These are phyloP conservation scores for Drosophila funebris DNA, from an alignment of 1,140 invertebrate genomes.

Conservation along the genomic window DNA sequence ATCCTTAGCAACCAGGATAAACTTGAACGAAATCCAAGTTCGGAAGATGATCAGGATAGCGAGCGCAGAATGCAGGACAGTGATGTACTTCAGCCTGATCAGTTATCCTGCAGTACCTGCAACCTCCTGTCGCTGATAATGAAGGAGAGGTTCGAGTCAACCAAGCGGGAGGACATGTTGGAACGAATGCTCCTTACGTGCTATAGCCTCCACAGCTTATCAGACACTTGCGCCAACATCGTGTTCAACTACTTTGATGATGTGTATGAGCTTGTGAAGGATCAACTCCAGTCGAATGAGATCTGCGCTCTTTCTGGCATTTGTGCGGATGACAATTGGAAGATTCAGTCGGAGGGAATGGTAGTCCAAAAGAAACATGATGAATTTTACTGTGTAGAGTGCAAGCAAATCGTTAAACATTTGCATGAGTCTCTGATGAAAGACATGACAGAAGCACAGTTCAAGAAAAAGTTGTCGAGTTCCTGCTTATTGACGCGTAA, in stretches of 20 bases:
- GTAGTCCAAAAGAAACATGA: background rate
- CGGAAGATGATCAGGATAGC: background rate
- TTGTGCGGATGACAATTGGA: background rate
- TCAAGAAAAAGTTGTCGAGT: constrained; percentile 89
- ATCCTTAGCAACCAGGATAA: too few relatives aligned
- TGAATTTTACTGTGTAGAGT: background rate
- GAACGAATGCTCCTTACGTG: background rate
- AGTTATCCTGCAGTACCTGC: background rate
- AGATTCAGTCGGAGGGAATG: too few relatives aligned
- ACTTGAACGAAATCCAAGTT: background rate
- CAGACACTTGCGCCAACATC: constrained; percentile 7
- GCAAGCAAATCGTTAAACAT: background rate
- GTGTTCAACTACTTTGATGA: constrained; percentile 20
- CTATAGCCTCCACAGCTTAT: background rate
- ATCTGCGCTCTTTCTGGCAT: background rate
- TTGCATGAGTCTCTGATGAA: background rate
- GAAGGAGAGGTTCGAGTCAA: background rate
- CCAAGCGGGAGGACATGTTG: background rate
- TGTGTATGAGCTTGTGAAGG: background rate
- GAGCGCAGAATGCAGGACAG: background rate
- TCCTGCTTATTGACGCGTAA: constrained; percentile 90
- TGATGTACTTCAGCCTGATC: background rate
- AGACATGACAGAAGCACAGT: constrained; percentile 84
- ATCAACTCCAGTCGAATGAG: background rate
- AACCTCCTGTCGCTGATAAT: background rate